phyloP scores from a whole-genome alignment of 2,888 invertebrate species.

The Cacoxenus indagator region DNA sequence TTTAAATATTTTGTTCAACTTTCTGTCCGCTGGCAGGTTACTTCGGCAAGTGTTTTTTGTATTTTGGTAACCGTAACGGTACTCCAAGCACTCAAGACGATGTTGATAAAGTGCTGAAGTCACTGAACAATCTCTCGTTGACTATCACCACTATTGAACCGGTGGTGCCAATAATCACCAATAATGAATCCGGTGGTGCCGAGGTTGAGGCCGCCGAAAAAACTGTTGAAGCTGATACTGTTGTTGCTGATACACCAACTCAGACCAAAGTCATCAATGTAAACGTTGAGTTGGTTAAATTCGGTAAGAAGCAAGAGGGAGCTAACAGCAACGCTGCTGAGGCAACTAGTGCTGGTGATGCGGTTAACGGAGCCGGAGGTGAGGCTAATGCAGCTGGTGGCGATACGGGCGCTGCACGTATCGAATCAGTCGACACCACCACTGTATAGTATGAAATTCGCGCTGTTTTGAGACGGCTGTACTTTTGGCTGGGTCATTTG shows the following conservation, averaged over 20 bases:
- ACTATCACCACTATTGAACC: conserved; percentile 58
- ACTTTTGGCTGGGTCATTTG: conserved; percentile 67
- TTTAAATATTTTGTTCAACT: not conserved
- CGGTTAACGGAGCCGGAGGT: conserved; percentile 29
- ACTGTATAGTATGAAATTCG: conserved; percentile 70
- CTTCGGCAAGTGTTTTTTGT: conserved; percentile 80
- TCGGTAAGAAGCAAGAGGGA: conserved; percentile 37
- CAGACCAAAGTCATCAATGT: conserved; percentile 61
- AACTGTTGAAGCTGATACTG: conserved; percentile 27
- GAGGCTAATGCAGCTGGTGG: conserved; percentile 45
- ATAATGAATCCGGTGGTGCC: conserved; percentile 34
- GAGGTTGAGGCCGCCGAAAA: conserved; percentile 44
- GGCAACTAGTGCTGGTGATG: conserved; percentile 43
- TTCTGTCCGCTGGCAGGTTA: conserved; percentile 71
- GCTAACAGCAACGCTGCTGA: conserved; percentile 16
- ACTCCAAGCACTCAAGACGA: conserved; percentile 66
- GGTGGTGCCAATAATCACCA: no score
- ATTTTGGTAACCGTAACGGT: conserved; percentile 79
- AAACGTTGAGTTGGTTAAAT: conserved; percentile 65
- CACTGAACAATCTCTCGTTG: conserved; percentile 67
- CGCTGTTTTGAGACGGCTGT: conserved; percentile 67
- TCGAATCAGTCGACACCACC: conserved; percentile 70
- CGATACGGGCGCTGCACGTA: conserved; percentile 57
- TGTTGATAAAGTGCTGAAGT: conserved; percentile 66
- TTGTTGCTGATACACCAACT: conserved; percentile 40